Base-by-base conservation (phyloP, 2,797 vertebrate species). In the Lates japonicus region DNA sequence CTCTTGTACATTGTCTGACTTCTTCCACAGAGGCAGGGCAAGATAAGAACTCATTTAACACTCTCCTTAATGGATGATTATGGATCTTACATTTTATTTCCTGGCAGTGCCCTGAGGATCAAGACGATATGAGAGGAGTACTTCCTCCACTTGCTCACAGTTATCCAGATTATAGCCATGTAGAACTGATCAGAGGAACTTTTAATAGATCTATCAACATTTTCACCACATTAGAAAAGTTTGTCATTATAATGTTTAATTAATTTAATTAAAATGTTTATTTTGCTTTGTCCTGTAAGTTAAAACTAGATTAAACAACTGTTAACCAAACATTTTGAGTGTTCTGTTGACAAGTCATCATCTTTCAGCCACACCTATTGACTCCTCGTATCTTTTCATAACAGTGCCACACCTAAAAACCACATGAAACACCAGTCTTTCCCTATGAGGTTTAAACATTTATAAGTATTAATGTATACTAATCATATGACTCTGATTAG, bases 1-100 rank as follows among this genome's bases (percentile, higher is more conserved):
- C 63, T 63, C 25, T 22, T 48, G 20, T 20, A 20, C 22, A 54
- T 46, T n/a, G 20, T n/a, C 22, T 52, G 20, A 78, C 68, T 78
- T 70, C 31, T 59, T 72, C 60, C 37, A 54, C n/a, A 41, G 58
- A 69, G 17, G 11, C 22, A 33, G 22, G 55, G 48, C 14, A 46
- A 68, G 70, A 82, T 61, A 69, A 74, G 72, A 72, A 42, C 67
- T 76, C 22, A 52, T 81, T 83, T 82, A 76, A 81, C 76, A 73
- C 35, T 66, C 55, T 65, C 25, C 75, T 79, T 74, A 84, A 87
- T 84, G 84, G 80, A 71, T 41, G 55, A 85, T 70, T 73, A 87
- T 78, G 80, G 84, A 85, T 84, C 66, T 73, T 64, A 77, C 63
- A 59, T 81, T 81, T 51, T 76, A 82, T 85, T 91, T 92, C 86